Conservation (phyloP, 2,888 invertebrate genomes). For the Cephus rjabovi region DNA sequence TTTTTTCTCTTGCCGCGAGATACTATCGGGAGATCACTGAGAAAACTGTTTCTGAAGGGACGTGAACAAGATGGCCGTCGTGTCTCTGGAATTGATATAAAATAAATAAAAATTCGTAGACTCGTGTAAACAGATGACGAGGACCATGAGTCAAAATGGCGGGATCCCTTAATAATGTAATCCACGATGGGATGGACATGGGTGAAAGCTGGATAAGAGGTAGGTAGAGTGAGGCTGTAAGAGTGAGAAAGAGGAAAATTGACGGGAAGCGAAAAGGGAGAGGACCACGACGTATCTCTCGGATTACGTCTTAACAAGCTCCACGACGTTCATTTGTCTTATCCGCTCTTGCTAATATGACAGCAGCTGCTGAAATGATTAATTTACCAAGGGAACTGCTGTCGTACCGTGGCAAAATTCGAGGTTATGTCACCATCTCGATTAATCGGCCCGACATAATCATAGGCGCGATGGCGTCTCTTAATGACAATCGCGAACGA, state of each 20-base stretch:
- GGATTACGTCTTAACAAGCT: conserved; percentile 66
- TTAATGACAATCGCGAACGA: background rate
- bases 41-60: conserved; percentile 13
- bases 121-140: conserved; percentile 32
- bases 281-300: conserved; percentile 58
- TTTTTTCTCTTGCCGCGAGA: conserved; percentile 1
- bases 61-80: background rate
- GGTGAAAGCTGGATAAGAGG: conserved; percentile 20
- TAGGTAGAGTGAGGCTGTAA: conserved; percentile 4
- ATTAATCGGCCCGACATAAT: background rate
- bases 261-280: conserved; percentile 38
- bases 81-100: background rate
- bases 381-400: conserved; percentile 50
- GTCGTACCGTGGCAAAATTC: background rate
- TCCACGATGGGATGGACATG: conserved; percentile 55
- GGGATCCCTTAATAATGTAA: conserved; percentile 50
- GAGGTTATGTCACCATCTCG: background rate
- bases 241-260: conserved; percentile 11
- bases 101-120: background rate
- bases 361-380: conserved; percentile 66
- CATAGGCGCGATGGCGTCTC: background rate
- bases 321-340: conserved; percentile 66
- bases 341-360: conserved; percentile 65
- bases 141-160: conserved; percentile 50
- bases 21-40: conserved; percentile 14